These are phyloP conservation scores for Exocentrus adspersus DNA, from an alignment of 2,888 invertebrate genomes.

Conservation along the genomic window DNA sequence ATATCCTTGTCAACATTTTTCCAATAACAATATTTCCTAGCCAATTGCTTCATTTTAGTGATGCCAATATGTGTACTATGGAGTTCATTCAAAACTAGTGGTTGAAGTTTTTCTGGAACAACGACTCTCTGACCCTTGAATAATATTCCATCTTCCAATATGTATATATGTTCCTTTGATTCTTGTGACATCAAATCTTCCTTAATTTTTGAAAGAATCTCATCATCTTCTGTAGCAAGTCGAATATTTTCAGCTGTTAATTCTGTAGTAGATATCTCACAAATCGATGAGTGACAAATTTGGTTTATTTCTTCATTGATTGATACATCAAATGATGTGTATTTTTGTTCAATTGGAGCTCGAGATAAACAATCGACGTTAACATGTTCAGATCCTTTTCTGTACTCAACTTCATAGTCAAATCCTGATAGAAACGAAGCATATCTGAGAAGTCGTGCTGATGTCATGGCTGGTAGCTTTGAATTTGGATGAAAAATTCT, in stretches of 20 bases:
- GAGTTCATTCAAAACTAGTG: conserved; percentile 34
- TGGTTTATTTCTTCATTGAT: background rate
- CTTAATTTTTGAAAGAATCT: background rate
- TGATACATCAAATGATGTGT: background rate
- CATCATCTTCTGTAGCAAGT: background rate
- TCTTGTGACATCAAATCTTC: background rate
- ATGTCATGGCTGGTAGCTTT: background rate
- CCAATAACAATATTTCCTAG: conserved; percentile 43
- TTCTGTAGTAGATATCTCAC: background rate
- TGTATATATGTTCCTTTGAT: background rate
- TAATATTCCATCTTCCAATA: background rate
- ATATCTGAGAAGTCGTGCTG: background rate
- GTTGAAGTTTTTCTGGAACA: conserved; percentile 18
- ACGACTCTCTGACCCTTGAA: background rate
- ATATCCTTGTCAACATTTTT: conserved; percentile 37
- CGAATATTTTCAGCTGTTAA: background rate
- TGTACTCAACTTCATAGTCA: background rate
- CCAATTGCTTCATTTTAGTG: conserved; percentile 38
- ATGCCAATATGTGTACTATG: conserved; percentile 38
- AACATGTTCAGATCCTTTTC: background rate
- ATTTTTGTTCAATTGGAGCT: background rate
- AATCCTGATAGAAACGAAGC: background rate
- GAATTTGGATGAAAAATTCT: background rate
- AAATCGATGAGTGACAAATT: background rate
- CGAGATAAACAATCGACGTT: background rate